Evolutionary conservation across 2,797 vertebrate species (phyloP).

Genomic region (Florisuga fusca): DNA sequence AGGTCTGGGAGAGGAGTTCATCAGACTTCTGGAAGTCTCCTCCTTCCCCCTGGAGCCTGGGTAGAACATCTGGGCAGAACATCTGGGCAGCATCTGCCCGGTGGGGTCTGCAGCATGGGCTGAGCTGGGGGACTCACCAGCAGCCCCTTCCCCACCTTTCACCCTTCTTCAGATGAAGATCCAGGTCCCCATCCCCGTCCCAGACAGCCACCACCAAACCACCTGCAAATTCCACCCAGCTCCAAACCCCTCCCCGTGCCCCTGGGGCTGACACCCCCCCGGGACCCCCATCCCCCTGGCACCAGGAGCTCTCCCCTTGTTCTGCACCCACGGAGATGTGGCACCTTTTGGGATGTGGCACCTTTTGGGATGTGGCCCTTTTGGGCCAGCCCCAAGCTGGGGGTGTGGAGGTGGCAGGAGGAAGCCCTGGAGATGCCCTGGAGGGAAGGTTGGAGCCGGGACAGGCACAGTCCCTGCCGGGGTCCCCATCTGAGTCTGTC

Average conservation of each 20-base stretch:
- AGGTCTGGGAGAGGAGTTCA: too few species aligned
- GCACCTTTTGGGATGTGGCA: not conserved
- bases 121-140: not conserved
- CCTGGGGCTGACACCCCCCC: too few species aligned
- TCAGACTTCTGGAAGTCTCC: not conserved
- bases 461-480: rapidly evolving
- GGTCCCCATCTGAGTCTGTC: not conserved
- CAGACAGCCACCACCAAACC: not conserved
- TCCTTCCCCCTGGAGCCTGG: not conserved
- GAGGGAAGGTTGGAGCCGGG: not conserved
- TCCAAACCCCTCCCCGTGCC: not conserved
- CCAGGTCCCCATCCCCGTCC: not conserved
- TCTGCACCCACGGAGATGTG: not conserved
- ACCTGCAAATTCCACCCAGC: rapidly evolving
- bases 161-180: not conserved
- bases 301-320: not conserved
- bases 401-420: not conserved
- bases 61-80: not conserved
- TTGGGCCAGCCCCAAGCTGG: too few species aligned
- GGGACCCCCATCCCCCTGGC: not conserved
- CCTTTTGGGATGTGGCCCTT: too few species aligned
- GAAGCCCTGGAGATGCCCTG: not conserved
- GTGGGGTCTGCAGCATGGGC: not conserved
- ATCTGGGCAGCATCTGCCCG: too few species aligned
- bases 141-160: not conserved